These are phyloP conservation scores for Dipodomys ordii DNA, from an alignment of 2,113 vertebrate genomes.

Conservation along the genomic window DNA sequence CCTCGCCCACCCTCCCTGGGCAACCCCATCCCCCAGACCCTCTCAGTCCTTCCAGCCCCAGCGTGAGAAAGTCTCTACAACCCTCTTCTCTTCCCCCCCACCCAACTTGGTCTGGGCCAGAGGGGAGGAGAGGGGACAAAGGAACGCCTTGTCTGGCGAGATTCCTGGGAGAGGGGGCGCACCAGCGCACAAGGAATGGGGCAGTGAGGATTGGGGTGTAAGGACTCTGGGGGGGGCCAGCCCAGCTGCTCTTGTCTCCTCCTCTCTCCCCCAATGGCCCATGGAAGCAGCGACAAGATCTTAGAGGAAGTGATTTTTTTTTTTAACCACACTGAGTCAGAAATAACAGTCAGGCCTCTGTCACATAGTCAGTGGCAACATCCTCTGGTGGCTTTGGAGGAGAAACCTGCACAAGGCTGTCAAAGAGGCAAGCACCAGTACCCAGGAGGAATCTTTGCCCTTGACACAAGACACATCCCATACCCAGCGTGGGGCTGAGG, in stretches of 20 bases:
- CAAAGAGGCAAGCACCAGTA: not conserved
- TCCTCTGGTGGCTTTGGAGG: constrained; percentile 10
- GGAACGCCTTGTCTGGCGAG: constrained; percentile 54
- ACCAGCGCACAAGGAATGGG: not conserved
- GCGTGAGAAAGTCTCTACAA: not conserved
- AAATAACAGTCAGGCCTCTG: not conserved
- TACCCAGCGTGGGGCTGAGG: not conserved
- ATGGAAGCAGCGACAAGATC: not conserved
- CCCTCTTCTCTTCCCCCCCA: not conserved
- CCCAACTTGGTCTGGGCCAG: not conserved
- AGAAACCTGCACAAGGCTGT: constrained; percentile 26
- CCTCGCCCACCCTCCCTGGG: rapidly evolving
- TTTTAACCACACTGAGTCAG: constrained; percentile 75
- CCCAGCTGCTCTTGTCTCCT: not conserved
- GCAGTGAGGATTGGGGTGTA: not conserved
- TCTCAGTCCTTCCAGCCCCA: not conserved
- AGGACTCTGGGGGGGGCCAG: not conserved
- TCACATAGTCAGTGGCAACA: constrained; percentile 38
- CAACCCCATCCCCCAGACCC: not conserved
- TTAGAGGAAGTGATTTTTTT: constrained; percentile 65
- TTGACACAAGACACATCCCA: not conserved
- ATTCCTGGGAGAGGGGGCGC: constrained; percentile 55
- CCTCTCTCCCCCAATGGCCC: not conserved
- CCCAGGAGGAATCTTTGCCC: constrained; percentile 41
- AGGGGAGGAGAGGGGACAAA: constrained; percentile 60